A percentile compares a stretch with the other conserved stretches of the same genome.
phyloP scores from a whole-genome alignment of 2,113 vertebrate genomes.

The Platycercus adscitus region DNA sequence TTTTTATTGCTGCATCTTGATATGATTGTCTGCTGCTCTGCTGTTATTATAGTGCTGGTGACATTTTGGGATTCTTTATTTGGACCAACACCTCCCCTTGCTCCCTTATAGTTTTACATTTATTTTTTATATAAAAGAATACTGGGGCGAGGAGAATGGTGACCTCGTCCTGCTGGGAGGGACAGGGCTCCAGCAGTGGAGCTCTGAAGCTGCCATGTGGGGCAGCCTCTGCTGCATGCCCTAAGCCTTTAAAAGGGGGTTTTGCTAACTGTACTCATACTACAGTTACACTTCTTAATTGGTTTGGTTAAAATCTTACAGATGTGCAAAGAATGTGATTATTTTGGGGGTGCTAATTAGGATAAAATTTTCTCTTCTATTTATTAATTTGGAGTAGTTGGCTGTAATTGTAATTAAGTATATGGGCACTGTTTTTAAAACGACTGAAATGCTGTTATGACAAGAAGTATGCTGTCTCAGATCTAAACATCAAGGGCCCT shows the following conservation, averaged over 20 bases:
- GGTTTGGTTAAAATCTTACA: neutral
- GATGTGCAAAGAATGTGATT: neutral
- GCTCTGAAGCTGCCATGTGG: accelerated
- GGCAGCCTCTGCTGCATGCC: accelerated
- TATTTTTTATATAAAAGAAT: neutral
- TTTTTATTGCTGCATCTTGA: neutral
- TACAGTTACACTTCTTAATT: neutral
- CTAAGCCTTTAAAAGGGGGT: neutral
- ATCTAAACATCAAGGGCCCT: neutral
- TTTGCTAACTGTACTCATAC: neutral
- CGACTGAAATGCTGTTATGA: neutral
- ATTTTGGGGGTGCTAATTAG: neutral
- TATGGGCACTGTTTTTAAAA: neutral
- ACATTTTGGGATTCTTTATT: neutral
- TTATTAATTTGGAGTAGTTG: constrained; percentile 17
- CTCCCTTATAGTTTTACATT: neutral
- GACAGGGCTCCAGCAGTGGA: accelerated
- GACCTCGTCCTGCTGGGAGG: accelerated
- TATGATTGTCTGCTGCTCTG: neutral
- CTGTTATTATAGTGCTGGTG: neutral
- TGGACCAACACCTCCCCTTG: neutral
- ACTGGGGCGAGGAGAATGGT: neutral
- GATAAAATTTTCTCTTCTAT: neutral
- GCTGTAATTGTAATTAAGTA: constrained; percentile 15
- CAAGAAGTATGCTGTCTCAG: neutral